Percentiles rank a stretch among this genome's conserved stretches.
These are phyloP conservation scores for Psilopsiagon aymara DNA, from an alignment of 2,113 vertebrate species.

Conservation along the genomic window DNA sequence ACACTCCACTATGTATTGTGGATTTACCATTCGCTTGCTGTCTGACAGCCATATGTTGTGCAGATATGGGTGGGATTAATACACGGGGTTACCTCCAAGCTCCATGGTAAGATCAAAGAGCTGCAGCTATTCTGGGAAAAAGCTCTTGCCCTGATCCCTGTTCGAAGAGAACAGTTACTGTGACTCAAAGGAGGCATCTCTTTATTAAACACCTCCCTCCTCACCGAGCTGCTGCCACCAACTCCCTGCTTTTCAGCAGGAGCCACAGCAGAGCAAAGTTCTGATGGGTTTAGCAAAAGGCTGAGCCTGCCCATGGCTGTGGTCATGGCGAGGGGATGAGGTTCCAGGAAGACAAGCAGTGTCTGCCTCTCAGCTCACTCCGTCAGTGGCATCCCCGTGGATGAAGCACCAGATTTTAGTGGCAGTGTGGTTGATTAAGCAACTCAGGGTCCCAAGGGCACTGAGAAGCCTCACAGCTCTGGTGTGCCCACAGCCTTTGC, in stretches of 20 bases:
- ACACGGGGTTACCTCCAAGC: accelerated
- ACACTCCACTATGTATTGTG: accelerated
- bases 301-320: background rate
- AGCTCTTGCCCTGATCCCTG: background rate
- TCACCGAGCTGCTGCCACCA: accelerated
- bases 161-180: background rate
- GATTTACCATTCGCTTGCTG: background rate
- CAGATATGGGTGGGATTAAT: background rate
- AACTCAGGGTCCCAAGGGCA: background rate
- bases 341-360: background rate
- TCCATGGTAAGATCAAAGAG: background rate
- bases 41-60: accelerated
- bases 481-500: background rate
- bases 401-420: background rate
- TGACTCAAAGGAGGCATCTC: background rate
- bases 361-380: background rate
- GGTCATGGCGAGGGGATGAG: accelerated
- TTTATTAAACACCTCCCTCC: background rate
- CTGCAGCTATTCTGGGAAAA: background rate
- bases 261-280: background rate
- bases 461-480: background rate
- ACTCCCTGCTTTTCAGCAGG: background rate
- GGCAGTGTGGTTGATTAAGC: background rate
- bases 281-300: background rate
- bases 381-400: accelerated